Percentiles rank a stretch among this genome's conserved stretches.
phyloP scores from a whole-genome alignment of 2,113 vertebrate species.

The Acinonyx jubatus region DNA sequence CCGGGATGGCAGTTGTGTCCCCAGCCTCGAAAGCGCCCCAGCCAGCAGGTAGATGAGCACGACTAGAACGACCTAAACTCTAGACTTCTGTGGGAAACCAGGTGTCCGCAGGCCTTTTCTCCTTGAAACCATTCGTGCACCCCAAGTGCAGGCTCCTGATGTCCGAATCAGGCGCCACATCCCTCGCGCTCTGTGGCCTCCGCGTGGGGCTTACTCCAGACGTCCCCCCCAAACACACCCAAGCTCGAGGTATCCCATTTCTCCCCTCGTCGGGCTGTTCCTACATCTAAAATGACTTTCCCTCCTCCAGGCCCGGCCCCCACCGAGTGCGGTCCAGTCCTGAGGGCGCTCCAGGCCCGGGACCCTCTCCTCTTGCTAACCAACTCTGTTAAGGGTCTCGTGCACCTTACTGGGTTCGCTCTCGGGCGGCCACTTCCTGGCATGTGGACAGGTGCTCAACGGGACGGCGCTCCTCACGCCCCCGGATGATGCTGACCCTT shows the following conservation, averaged over 20 bases:
- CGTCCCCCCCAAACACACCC: not conserved
- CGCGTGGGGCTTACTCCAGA: accelerated
- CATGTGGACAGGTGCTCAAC: accelerated
- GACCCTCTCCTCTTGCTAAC: not conserved
- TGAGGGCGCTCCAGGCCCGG: accelerated
- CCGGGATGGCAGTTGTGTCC: not conserved
- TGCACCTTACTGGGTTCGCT: not conserved
- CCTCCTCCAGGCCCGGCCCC: not conserved
- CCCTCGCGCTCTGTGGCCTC: not conserved
- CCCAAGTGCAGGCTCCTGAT: not conserved
- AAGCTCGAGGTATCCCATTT: accelerated
- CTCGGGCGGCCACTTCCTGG: accelerated
- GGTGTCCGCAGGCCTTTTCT: accelerated
- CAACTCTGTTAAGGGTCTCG: not conserved
- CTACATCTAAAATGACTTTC: not conserved
- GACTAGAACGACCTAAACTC: not conserved
- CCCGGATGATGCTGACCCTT: not conserved
- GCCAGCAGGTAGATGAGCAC: accelerated
- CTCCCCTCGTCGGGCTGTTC: not conserved
- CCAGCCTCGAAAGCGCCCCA: not conserved
- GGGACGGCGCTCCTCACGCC: not conserved
- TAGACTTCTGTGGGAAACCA: not conserved
- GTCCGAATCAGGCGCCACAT: not conserved
- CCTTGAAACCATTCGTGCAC: not conserved
- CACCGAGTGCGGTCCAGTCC: not conserved